A percentile compares a stretch with the other conserved stretches of the same genome.
phyloP scores from a whole-genome alignment of 2,797 vertebrate species.

The Oreortyx pictus region DNA sequence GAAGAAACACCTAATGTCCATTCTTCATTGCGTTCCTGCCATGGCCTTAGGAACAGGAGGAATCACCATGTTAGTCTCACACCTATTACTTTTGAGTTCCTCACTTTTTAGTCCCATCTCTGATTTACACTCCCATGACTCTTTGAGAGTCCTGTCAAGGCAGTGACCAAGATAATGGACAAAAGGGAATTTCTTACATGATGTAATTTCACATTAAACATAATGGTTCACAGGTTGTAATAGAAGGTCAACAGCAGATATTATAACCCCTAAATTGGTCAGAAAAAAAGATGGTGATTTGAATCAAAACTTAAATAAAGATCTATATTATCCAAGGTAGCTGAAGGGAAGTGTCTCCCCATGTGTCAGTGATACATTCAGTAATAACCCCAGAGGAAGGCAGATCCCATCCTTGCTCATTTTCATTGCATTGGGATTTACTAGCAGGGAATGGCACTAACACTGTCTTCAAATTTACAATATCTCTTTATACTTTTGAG shows the following conservation, averaged over 20 bases:
- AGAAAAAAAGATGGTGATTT: conserved; percentile 64
- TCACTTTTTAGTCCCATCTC: conserved; percentile 7
- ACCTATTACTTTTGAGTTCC: conserved; percentile 42
- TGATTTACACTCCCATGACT: conserved; percentile 65
- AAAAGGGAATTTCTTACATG: conserved; percentile 71
- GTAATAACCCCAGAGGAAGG: conserved; percentile 4
- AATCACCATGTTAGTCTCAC: conserved; percentile 24
- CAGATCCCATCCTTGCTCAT: conserved; percentile 4
- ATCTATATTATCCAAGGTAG: conserved; percentile 22
- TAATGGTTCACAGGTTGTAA: conserved; percentile 65
- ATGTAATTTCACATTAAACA: conserved; percentile 74
- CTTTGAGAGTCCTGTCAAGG: conserved; percentile 42
- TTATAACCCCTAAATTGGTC: conserved; percentile 60
- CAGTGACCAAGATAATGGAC: conserved; percentile 71
- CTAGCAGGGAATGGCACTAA: conserved; percentile 25
- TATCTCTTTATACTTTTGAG: conserved; percentile 45
- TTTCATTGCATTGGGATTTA: conserved; percentile 45
- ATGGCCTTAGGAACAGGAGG: conserved; percentile 62
- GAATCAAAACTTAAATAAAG: conserved; percentile 75
- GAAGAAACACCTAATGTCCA: conserved; percentile 73
- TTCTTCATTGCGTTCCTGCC: conserved; percentile 66
- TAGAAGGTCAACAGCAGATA: conserved; percentile 67
- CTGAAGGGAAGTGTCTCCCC: background rate
- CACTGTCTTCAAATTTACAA: background rate
- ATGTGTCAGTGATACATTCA: background rate